phyloP scores from a whole-genome alignment of 2,797 vertebrate species.

The Scleropages formosus region DNA sequence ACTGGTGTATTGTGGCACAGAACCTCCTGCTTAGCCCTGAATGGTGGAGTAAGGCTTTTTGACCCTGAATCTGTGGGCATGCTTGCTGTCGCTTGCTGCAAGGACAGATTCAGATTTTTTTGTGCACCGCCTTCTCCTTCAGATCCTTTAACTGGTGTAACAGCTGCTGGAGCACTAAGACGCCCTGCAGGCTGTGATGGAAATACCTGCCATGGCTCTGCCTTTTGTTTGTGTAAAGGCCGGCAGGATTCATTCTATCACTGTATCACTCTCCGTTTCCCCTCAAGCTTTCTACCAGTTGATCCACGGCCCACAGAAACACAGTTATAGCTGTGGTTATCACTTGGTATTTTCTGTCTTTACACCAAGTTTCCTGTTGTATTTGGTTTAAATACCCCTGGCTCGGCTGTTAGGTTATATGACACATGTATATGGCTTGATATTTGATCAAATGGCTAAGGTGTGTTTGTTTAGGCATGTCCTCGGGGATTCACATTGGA shows the following conservation, averaged over 20 bases:
- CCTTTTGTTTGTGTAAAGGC: conserved; percentile 28
- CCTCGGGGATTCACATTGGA: neutral
- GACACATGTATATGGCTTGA: neutral
- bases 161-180: conserved; percentile 17
- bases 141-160: conserved; percentile 18
- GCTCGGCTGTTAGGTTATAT: too few relatives aligned
- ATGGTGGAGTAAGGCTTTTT: neutral
- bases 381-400: neutral
- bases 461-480: neutral
- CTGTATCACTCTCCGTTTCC: neutral
- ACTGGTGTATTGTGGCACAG: too few relatives aligned
- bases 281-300: neutral
- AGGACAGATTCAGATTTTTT: conserved; percentile 35
- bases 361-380: neutral
- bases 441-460: neutral
- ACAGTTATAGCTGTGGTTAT: neutral
- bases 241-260: neutral
- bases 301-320: neutral
- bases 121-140: conserved; percentile 25
- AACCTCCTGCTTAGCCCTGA: neutral
- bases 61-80: neutral
- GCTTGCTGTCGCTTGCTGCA: conserved; percentile 24
- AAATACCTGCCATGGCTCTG: conserved; percentile 24
- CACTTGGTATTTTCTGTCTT: too few relatives aligned
- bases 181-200: conserved; percentile 29